Evolutionary conservation across 2,113 vertebrate genomes (phyloP), one percentile per base, ranked within the genome.

Genomic region (Eclectus roratus): DNA sequence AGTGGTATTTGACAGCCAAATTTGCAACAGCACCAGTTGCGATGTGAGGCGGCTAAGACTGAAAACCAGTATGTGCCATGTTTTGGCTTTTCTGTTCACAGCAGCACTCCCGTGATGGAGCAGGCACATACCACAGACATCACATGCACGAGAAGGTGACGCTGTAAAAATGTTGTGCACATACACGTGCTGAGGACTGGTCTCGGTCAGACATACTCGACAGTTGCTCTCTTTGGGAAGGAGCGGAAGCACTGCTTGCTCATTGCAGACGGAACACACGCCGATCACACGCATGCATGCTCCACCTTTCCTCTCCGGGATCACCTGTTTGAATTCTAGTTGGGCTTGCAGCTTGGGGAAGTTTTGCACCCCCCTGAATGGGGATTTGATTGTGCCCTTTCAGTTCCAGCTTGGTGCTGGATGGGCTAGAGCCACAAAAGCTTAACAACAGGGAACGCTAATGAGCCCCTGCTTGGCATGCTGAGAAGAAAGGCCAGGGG

Each of bases 401-500:
- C 85, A 93, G 55, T 91, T 93, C 77, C 89, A 89, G 79, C 80
- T 93, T 96, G 84, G 69, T 15, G 1, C 72, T 95, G 90, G 82
- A 83, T 1, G 28, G 64, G 74, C n/a, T 91, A n/a, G 82, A 97
- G 83, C 74, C 83, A 77, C 96, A 93, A 92, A 95, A 82, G 90
- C 95, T 77, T 80, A 93, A 94, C 80, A 80, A 74, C 70, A 93
- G 93, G 85, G 80, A 95, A 88, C 80, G 15, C 92, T 97, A 96
- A 96, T 91, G 94, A 96, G 87, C 89, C 88, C 77, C 82, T 14
- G 49, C 92, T 91, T 95, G 94, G 96, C 95, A 80, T 55, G 81
- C 85, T 94, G 95, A 97, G 92, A 93, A 95, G 92, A 96, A 95
- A 96, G 61, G 80, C 93, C 70, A 72, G 80, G 77, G 85, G 89